These are phyloP conservation scores for Plebejus argus DNA, from an alignment of 2,888 invertebrate genomes.

Conservation along the genomic window DNA sequence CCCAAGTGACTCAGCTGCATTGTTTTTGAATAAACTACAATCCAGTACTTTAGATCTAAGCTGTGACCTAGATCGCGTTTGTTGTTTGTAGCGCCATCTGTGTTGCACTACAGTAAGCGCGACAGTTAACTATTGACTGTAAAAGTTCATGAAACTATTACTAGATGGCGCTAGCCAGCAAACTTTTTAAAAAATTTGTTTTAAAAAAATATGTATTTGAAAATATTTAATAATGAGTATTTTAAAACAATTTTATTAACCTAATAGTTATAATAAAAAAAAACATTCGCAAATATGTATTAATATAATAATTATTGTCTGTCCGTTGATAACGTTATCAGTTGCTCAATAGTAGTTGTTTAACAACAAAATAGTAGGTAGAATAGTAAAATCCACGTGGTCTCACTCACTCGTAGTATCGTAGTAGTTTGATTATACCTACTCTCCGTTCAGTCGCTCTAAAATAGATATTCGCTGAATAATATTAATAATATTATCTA, in stretches of 20 bases:
- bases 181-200: too few species aligned
- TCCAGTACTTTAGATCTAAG: background rate
- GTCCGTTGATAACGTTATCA: conserved; percentile 4
- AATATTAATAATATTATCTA: too few species aligned
- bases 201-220: too few species aligned
- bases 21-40: background rate
- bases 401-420: conserved; percentile 3
- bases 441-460: background rate
- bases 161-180: background rate
- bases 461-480: background rate
- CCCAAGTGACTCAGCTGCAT: background rate
- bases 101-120: background rate
- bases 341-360: background rate
- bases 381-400: conserved; percentile 6
- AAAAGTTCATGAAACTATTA: background rate
- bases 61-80: background rate
- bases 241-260: too few species aligned
- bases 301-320: background rate
- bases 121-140: background rate
- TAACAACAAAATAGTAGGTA: conserved; percentile 15
- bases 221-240: too few species aligned
- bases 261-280: background rate
- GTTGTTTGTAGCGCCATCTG: background rate
- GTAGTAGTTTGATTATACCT: background rate
- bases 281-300: background rate